Evolutionary conservation across 2,113 vertebrate genomes (phyloP).

Genomic region (Proteles cristata): DNA sequence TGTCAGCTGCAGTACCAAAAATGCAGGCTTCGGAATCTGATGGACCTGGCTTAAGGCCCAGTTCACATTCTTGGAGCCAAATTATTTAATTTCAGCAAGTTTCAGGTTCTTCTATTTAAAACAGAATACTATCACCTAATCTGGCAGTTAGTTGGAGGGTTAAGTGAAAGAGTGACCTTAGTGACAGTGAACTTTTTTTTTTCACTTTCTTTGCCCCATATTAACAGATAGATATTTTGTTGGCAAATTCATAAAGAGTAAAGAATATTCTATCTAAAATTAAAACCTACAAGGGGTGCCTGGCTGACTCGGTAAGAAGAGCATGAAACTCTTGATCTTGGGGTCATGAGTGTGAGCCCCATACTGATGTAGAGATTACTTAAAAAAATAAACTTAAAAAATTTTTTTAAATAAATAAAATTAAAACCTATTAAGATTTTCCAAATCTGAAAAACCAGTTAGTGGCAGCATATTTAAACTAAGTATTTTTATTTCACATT

Average conservation of each 20-base stretch:
- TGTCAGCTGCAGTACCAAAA: neutral
- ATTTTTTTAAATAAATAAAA: neutral
- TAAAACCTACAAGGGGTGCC: neutral
- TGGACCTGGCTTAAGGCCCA: neutral
- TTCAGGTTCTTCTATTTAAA: constrained; percentile 26
- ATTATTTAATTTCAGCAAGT: constrained; percentile 16
- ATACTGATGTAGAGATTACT: too few relatives aligned
- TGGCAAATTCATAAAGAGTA: neutral
- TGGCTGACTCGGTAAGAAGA: too few relatives aligned
- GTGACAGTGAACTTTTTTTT: neutral
- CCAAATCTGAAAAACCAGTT: neutral
- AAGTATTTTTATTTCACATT: neutral
- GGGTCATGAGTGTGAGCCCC: too few relatives aligned
- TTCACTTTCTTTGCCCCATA: neutral
- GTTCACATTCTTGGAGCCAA: neutral
- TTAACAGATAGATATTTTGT: neutral
- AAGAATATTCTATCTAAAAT: neutral
- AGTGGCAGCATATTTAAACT: neutral
- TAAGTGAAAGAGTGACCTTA: neutral
- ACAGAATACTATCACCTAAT: neutral
- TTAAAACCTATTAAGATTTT: neutral
- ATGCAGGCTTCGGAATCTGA: neutral
- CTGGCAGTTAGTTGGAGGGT: neutral
- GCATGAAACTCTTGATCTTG: too few relatives aligned
- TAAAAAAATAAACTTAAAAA: too few relatives aligned